Evolutionary conservation across 2,113 vertebrate species (phyloP).

Genomic region (Columbina picui): DNA sequence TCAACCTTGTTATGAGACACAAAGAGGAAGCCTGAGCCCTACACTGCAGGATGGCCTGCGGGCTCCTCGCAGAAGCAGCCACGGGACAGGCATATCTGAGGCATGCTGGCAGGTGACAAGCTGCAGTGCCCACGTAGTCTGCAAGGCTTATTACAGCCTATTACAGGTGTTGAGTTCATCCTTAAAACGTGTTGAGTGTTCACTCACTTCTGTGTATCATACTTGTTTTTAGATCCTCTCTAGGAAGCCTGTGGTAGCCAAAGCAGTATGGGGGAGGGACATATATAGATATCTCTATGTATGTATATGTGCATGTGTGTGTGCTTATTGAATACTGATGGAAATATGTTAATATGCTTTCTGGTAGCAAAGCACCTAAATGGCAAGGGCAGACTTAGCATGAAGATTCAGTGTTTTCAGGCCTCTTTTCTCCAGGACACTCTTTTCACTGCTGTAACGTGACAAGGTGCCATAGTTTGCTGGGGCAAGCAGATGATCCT

Average conservation of each 20-base stretch:
- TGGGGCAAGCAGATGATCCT: neutral
- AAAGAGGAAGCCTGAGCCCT: neutral
- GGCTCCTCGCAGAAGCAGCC: accelerated
- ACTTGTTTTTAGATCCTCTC: neutral
- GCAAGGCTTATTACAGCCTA: neutral
- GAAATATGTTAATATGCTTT: neutral
- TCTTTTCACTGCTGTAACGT: neutral
- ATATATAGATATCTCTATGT: neutral
- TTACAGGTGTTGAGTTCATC: neutral
- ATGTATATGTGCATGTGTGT: neutral
- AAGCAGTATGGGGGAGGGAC: neutral
- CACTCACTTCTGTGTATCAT: neutral
- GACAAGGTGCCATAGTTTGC: neutral
- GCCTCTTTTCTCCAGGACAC: neutral
- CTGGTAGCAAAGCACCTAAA: neutral
- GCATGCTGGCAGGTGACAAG: accelerated
- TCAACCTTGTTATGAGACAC: neutral
- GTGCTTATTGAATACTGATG: neutral
- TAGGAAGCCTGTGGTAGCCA: neutral
- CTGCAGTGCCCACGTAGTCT: neutral
- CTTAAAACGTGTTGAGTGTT: neutral
- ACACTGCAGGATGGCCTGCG: accelerated
- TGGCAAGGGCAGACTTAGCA: neutral
- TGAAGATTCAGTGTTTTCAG: neutral
- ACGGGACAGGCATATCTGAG: neutral